Evolutionary conservation across 2,113 vertebrate genomes (phyloP), one percentile per base, ranked within the genome.

Genomic region (Larimichthys polyactis): DNA sequence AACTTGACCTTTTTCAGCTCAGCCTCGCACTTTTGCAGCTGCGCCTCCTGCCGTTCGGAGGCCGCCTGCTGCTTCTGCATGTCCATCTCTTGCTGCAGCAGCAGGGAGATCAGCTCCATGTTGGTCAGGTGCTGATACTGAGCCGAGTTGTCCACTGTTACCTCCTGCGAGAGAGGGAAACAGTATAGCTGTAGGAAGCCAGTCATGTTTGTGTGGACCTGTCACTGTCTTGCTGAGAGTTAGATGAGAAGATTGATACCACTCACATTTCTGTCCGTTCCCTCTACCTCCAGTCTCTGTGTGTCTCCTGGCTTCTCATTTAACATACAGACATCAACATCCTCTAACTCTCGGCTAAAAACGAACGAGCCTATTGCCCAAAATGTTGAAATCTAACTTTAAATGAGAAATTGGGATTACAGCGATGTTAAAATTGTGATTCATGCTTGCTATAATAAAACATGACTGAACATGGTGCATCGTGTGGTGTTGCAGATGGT

Each of bases 101-200:
- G 94, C 90, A 99, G 95, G 49, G 96, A 82, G 73, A 99, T 98
- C 91, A 99, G 96, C 94, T 99, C 98, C 19, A 98, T 97, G 1
- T 99, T 98, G 32, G 96, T 98, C 94, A 99, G 92, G 90, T 97
- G 96, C 75, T 97, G 96, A 83, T 98, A 99, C 77, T 93, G 96
- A 80, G 96, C 95, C 0, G 95, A 93, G 65, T 89, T 90, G 90
- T 97, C 97, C 32, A 89, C 84, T 2, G 52, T 75, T 79, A 81
- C 74, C 90, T 93, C 90, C 90, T 91, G 60, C 20, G 2, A 19
- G 17, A 77, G 48, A 64, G 11, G 24, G 46, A 22, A 74, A 60
- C 29, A 43, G 65, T 4, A 14, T 0, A 22, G 14, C 15, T 20
- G 0, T 46, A 11, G 15, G 36, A 40, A 40, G 16, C 15, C 27